Percentiles rank a stretch among this genome's conserved stretches.
These are phyloP conservation scores for Xiphorhynchus erythropygius DNA, from an alignment of 2,797 vertebrate species.

Conservation along the genomic window DNA sequence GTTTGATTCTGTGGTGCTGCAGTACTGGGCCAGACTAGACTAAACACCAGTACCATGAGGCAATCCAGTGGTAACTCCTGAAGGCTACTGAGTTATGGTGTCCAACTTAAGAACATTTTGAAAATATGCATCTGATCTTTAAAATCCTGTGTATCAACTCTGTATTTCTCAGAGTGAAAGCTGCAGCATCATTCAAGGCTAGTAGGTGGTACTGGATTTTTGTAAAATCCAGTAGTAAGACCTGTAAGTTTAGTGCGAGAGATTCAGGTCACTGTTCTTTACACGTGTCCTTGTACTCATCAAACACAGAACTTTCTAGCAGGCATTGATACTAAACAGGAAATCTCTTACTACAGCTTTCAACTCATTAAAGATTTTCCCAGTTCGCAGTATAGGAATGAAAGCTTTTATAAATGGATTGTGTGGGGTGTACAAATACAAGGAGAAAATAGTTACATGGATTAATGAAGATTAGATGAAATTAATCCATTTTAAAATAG, in stretches of 20 bases:
- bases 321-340: not conserved
- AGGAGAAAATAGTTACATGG: not conserved
- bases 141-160: not conserved
- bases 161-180: not conserved
- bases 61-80: not conserved
- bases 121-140: not conserved
- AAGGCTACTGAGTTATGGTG: not conserved
- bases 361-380: not conserved
- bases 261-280: not conserved
- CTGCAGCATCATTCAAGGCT: not conserved
- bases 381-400: not conserved
- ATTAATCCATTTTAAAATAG: not conserved
- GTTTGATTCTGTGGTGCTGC: not conserved
- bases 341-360: not conserved
- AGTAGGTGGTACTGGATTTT: not conserved
- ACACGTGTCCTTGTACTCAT: not conserved
- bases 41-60: not conserved
- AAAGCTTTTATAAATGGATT: not conserved
- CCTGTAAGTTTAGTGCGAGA: not conserved
- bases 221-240: not conserved
- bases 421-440: not conserved
- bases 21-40: not conserved
- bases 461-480: conserved; percentile 7
- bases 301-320: not conserved
- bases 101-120: not conserved